Conservation (phyloP, 1,140 invertebrate genomes). For the Brachystomella parvula region DNA sequence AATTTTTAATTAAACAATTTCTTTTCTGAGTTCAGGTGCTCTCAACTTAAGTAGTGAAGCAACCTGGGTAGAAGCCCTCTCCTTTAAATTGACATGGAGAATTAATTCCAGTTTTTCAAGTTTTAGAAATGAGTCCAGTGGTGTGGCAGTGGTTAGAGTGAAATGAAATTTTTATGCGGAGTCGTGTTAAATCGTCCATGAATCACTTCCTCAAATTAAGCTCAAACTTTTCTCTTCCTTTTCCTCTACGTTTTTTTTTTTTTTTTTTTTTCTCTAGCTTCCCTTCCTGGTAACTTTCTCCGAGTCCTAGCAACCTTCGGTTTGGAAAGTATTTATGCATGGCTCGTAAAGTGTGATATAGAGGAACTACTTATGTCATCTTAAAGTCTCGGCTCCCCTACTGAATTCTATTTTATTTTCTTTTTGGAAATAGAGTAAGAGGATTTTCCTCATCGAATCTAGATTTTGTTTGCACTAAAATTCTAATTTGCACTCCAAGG, state of each 20-base stretch:
- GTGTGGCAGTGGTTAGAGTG: not conserved
- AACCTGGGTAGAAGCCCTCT: not conserved
- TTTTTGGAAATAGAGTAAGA: not conserved
- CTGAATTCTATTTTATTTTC: not conserved
- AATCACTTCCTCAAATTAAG: not conserved
- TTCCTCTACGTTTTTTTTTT: not conserved
- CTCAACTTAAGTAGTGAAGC: not conserved
- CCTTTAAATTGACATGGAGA: not conserved
- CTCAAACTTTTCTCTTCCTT: not conserved
- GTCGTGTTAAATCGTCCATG: slow-evolving; percentile 6
- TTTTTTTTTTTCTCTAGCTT: not conserved
- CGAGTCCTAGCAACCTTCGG: not conserved
- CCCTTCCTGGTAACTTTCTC: not conserved
- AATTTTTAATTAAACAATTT: no score
- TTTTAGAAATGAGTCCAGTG: no score
- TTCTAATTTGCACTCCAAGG: slow-evolving; percentile 8
- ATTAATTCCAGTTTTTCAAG: no score
- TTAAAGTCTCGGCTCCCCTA: not conserved
- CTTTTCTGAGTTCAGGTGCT: no score
- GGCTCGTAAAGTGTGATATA: slow-evolving; percentile 5
- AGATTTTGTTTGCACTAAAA: not conserved
- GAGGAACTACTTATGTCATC: slow-evolving; percentile 10
- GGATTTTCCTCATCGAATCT: not conserved
- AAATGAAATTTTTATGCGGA: not conserved
- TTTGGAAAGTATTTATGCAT: slow-evolving; percentile 3